Evolutionary conservation across 2,888 invertebrate species (phyloP), one percentile per base, ranked within the genome.

Genomic region (Dione juno): DNA sequence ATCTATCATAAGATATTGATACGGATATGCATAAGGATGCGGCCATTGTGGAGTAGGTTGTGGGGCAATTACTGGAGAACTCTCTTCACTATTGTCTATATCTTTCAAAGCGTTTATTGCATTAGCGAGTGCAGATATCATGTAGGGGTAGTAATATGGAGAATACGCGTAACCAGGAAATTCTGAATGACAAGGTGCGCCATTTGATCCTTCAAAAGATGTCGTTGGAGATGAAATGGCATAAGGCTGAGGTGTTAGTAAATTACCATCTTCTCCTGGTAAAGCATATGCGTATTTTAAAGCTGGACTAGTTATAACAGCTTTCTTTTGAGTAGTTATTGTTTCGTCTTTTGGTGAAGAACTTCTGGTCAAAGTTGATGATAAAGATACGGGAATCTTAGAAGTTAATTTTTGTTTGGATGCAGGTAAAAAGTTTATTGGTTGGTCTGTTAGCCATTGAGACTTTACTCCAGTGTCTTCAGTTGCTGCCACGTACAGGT

Each of bases 401-500:
- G 81, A 75, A 53, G 48, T 45, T 10, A 84, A 79, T 50, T 79
- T 67, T 69, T 85, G 82, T 52, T 81, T 72, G 14, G 82, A 69
- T 7, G 84, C 75, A 52, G 87, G 81, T 41, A 92, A 74, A 75
- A 90, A 88, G 79, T 85, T 91, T 40, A 92, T 75, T 0, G 91
- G 87, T 35, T 89, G 86, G 64, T 92, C 92, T 0, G 88, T 88
- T 5, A 90, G 80, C 92, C 92, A 93, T 72, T 91, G 89, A 0
- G 89, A 80, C 66, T 86, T 88, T 1, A 84, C 80, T 21, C 90
- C 92, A 53, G 77, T 87, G 53, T 92, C 90, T 79, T 93, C 93
- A 9, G 92, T 81, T 1, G 93, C 93, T 8, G 93, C 92, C 0
- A 93, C 92, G 79, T 88, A 92, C 11, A 93, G 81, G 74, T 93